phyloP scores from a whole-genome alignment of 2,113 vertebrate genomes.

The Paedocypris sp. region DNA sequence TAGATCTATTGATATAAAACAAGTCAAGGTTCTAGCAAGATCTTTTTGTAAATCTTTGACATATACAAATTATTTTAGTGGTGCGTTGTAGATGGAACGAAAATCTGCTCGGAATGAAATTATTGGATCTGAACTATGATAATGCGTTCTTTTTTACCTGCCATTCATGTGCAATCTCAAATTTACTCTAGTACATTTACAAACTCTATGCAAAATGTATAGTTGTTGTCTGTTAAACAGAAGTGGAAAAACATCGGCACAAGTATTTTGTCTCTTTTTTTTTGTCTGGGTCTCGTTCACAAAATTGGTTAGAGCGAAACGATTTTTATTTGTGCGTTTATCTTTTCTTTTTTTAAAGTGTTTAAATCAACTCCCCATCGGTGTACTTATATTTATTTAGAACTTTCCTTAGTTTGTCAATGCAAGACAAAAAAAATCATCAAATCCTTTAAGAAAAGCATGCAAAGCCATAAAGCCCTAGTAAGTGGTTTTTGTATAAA shows the following conservation, averaged over 20 bases:
- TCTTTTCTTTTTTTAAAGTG: background rate
- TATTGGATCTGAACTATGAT: too few relatives aligned
- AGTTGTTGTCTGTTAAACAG: background rate
- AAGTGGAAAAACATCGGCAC: background rate
- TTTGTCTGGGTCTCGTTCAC: too few relatives aligned
- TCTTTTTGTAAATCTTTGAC: background rate
- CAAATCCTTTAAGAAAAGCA: too few relatives aligned
- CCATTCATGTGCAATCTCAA: too few relatives aligned
- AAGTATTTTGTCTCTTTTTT: background rate
- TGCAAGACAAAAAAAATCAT: too few relatives aligned
- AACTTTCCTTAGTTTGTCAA: too few relatives aligned
- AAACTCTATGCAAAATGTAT: conserved; percentile 23
- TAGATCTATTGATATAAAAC: conserved; percentile 29
- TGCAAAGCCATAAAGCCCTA: background rate
- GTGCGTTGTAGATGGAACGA: background rate
- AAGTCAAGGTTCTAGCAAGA: background rate
- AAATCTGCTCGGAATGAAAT: background rate
- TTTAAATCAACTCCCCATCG: too few relatives aligned
- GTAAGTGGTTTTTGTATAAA: conserved; percentile 6
- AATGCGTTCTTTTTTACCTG: too few relatives aligned
- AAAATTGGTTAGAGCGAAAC: too few relatives aligned
- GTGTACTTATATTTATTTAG: too few relatives aligned
- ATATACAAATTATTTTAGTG: background rate
- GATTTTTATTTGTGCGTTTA: too few relatives aligned
- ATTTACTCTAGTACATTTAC: too few relatives aligned